A percentile compares a stretch with the other conserved stretches of the same genome.
Evolutionary conservation across 1,140 invertebrate species (phyloP).

Genomic region (Branchinecta lindahli): DNA sequence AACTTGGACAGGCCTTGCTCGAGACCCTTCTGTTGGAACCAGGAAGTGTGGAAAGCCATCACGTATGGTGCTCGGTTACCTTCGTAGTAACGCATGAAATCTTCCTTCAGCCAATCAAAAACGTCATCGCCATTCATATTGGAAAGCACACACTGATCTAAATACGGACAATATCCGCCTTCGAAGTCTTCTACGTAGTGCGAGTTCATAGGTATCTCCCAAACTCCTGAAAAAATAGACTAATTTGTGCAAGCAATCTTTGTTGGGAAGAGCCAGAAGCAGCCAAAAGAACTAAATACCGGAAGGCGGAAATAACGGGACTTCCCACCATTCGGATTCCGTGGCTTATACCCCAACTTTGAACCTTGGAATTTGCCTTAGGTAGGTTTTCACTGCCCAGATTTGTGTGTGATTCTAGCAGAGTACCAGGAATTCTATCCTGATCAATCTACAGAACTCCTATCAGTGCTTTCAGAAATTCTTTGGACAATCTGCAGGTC

Average conservation of each 20-base stretch:
- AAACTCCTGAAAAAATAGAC: slow-evolving; percentile 45
- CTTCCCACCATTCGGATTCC: neutral
- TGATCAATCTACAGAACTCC: too few relatives aligned
- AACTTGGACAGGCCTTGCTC: slow-evolving; percentile 72
- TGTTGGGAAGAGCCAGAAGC: too few relatives aligned
- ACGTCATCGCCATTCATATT: slow-evolving; percentile 61
- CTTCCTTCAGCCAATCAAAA: slow-evolving; percentile 76
- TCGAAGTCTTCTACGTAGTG: slow-evolving; percentile 75
- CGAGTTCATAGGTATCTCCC: slow-evolving; percentile 85
- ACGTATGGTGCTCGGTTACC: slow-evolving; percentile 79
- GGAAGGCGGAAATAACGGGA: neutral
- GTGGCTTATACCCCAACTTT: neutral
- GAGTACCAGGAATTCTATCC: too few relatives aligned
- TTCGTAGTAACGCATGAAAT: slow-evolving; percentile 68
- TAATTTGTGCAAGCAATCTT: too few relatives aligned
- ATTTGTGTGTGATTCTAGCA: too few relatives aligned
- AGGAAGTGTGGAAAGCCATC: slow-evolving; percentile 87
- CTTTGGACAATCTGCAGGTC: too few relatives aligned
- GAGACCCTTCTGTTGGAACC: slow-evolving; percentile 77
- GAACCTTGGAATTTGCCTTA: neutral
- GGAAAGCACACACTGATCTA: slow-evolving; percentile 83
- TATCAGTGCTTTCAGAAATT: too few relatives aligned
- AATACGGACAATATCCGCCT: slow-evolving; percentile 77
- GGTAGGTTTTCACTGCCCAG: too few relatives aligned
- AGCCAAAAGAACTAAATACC: neutral